Conservation (phyloP, 1,140 invertebrate genomes). For the Megalonaias nervosa region DNA sequence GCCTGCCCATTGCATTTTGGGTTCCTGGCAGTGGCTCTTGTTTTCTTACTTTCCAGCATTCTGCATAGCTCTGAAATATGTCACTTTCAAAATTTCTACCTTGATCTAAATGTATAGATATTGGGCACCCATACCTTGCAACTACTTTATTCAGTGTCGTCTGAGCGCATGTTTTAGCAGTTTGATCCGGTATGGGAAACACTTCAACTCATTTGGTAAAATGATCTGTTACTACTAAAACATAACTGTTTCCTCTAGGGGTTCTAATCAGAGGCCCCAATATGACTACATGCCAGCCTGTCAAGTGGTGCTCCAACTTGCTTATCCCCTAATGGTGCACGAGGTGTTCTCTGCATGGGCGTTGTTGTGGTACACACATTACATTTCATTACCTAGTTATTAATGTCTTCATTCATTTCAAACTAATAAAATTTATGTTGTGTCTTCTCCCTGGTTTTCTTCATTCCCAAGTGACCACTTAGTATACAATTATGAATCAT, state of each 20-base stretch:
- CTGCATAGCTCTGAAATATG: slow-evolving; percentile 21
- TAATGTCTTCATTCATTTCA: slow-evolving; percentile 9
- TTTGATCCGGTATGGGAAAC: not conserved
- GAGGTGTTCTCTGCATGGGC: not conserved
- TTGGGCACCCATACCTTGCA: slow-evolving; percentile 8
- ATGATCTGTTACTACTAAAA: slow-evolving; percentile 14
- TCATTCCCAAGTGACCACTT: too few relatives aligned
- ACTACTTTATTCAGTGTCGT: slow-evolving; percentile 11
- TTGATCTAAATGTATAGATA: slow-evolving; percentile 7
- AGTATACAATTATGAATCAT: not conserved
- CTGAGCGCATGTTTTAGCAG: not conserved
- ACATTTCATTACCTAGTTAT: not conserved
- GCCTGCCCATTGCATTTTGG: slow-evolving; percentile 42
- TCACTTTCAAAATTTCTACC: slow-evolving; percentile 18
- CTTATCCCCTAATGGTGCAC: not conserved
- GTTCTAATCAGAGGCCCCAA: slow-evolving; percentile 12
- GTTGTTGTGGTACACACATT: too few relatives aligned
- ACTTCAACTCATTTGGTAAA: slow-evolving; percentile 15
- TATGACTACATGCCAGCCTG: not conserved
- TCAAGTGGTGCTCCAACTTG: not conserved
- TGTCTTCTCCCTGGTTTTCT: too few relatives aligned
- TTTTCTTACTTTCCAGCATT: slow-evolving; percentile 21
- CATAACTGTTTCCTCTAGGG: slow-evolving; percentile 6
- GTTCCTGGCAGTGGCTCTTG: not conserved
- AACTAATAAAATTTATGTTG: slow-evolving; percentile 6